Evolutionary conservation across 2,797 vertebrate genomes (phyloP), one percentile per base, ranked within the genome.

Genomic region (Taenioides sp.): DNA sequence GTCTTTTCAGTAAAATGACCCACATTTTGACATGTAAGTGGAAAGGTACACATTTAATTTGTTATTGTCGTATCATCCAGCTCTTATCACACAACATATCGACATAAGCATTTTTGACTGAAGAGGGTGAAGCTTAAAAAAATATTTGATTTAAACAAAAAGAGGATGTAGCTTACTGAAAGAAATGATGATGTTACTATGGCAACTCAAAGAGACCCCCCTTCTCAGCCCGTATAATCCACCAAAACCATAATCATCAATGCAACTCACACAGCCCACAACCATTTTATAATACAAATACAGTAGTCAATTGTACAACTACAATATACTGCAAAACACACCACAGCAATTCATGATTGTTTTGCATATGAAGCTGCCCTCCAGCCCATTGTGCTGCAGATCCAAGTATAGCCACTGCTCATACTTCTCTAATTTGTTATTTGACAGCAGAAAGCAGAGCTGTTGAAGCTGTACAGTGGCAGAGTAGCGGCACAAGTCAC

Each of bases 111-210:
- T 67, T 77, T 76, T 78, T 71, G 40, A 65, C 70, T 43, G 23
- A 67, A 76, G 79, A 80, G 18, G 63, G 71, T 66, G 9, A 59
- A 79, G 7, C n/a, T 16, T 37, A 10, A 37, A 43, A 40, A 47
- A 78, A 74, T 77, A 77, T 84, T 84, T 79, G 77, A 80, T 84
- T 84, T 87, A 78, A 78, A 83, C 73, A 70, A 78, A 88, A 84
- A 77, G 71, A 71, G 74, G 74, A 84, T 71, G 77, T 76, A 79
- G 76, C 77, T 84, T 78, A 75, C 74, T 74, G 82, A 75, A 75
- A 78, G 75, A 81, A 82, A 83, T 81, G 78, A 80, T 80, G 78
- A 64, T 76, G 91, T 93, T 92, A 85, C 91, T 69, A 92, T 92
- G 89, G 87, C 89, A 83, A 93, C 91, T 77, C 60, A 78, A 81